phyloP scores from a whole-genome alignment of 2,888 invertebrate species.

The Phyllotreta cruciferae region DNA sequence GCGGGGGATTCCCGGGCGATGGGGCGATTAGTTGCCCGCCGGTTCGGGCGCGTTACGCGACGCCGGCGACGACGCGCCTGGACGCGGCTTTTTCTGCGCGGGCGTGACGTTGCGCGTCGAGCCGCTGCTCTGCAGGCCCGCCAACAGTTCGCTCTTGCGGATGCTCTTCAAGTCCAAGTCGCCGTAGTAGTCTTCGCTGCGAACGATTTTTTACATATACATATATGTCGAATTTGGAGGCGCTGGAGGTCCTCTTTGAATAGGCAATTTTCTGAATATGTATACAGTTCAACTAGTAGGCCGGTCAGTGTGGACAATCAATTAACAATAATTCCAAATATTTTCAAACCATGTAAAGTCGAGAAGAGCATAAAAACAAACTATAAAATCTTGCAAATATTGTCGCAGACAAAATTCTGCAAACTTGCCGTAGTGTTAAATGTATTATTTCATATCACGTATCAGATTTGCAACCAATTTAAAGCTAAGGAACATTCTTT shows the following conservation, averaged over 20 bases:
- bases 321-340: no score
- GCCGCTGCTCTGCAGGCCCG: constrained; percentile 74
- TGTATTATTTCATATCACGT: no score
- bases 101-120: constrained; percentile 58
- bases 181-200: constrained; percentile 97
- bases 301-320: no score
- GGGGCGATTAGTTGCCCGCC: constrained; percentile 46
- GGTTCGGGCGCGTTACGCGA: constrained; percentile 56
- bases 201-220: constrained; percentile 54
- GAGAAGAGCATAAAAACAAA: no score
- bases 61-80: constrained; percentile 56
- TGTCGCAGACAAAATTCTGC: no score
- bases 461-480: no score
- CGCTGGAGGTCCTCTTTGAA: neutral
- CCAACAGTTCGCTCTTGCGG: constrained; percentile 90
- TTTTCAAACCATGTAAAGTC: no score
- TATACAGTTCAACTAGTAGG: no score
- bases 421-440: no score
- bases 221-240: neutral
- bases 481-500: no score
- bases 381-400: no score
- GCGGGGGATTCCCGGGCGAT: no score
- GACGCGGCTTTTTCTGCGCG: constrained; percentile 57
- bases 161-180: constrained; percentile 94
- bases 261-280: constrained; percentile 6